A percentile compares a stretch with the other conserved stretches of the same genome.
Conservation (phyloP, 1,140 invertebrate genomes). For the Trichonephila inaurata region DNA sequence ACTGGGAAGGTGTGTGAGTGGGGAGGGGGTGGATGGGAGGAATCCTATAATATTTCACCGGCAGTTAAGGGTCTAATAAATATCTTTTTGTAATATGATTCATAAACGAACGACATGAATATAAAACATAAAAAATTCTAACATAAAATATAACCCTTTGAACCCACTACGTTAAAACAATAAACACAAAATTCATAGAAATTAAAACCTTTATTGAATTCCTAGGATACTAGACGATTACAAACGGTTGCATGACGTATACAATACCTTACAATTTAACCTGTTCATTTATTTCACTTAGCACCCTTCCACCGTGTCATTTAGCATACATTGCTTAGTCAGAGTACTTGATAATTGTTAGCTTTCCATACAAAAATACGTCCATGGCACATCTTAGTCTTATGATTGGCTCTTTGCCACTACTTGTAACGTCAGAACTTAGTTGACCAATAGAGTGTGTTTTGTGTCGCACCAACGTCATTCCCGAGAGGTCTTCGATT, state of each 20-base stretch:
- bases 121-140: too few relatives aligned
- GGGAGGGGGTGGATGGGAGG: too few relatives aligned
- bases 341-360: not conserved
- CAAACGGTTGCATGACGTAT: constrained; percentile 12
- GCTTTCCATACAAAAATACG: constrained; percentile 29
- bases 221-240: constrained; percentile 4
- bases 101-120: too few relatives aligned
- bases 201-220: constrained; percentile 47
- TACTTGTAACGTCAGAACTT: constrained; percentile 53
- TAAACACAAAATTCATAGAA: not conserved
- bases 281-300: not conserved
- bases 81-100: too few relatives aligned
- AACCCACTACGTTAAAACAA: not conserved
- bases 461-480: not conserved
- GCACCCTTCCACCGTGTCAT: not conserved
- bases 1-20: too few relatives aligned
- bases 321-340: not conserved
- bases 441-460: constrained; percentile 52
- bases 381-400: constrained; percentile 1
- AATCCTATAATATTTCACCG: too few relatives aligned
- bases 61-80: too few relatives aligned
- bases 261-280: not conserved
- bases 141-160: too few relatives aligned
- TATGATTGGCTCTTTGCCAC: constrained; percentile 1
- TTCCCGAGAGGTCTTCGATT: not conserved